Conservation (phyloP, 2,888 invertebrate genomes). For the Trachelus troglodyta region DNA sequence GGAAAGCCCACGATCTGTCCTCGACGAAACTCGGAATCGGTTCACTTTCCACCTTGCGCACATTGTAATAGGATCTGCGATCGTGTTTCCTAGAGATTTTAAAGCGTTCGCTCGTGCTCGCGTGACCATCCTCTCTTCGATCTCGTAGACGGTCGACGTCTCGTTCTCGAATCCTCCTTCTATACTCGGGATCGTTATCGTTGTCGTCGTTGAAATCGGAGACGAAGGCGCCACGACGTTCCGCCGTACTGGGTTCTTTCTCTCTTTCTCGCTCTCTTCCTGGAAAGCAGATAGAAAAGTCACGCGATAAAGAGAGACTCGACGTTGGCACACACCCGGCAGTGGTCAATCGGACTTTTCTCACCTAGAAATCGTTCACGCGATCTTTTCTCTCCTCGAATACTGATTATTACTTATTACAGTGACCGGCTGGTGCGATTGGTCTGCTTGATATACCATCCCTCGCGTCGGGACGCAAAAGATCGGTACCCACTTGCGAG, state of each 20-base stretch:
- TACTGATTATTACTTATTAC: neutral
- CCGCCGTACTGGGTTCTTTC: constrained; percentile 35
- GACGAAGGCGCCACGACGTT: constrained; percentile 40
- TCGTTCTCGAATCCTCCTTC: neutral
- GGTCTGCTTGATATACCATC: neutral
- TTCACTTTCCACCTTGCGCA: constrained; percentile 52
- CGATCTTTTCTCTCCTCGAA: constrained; percentile 37
- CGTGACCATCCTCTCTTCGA: constrained; percentile 15
- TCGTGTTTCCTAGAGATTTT: constrained; percentile 42
- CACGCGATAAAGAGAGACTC: constrained; percentile 20
- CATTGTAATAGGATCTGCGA: constrained; percentile 52
- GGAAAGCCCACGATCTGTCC: neutral
- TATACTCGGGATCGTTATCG: constrained; percentile 33
- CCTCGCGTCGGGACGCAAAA: neutral
- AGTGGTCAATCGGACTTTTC: constrained; percentile 48
- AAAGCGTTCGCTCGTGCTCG: constrained; percentile 11
- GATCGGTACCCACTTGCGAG: neutral
- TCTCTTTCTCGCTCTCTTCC: neutral
- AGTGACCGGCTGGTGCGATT: neutral
- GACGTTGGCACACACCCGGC: constrained; percentile 55
- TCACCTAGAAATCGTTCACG: constrained; percentile 58
- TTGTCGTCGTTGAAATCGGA: constrained; percentile 28
- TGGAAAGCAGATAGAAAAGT: neutral
- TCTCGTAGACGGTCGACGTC: neutral
- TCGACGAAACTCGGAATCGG: constrained; percentile 7